These are phyloP conservation scores for Cryptophagus acutangulus DNA, from an alignment of 2,888 invertebrate species.

Conservation along the genomic window DNA sequence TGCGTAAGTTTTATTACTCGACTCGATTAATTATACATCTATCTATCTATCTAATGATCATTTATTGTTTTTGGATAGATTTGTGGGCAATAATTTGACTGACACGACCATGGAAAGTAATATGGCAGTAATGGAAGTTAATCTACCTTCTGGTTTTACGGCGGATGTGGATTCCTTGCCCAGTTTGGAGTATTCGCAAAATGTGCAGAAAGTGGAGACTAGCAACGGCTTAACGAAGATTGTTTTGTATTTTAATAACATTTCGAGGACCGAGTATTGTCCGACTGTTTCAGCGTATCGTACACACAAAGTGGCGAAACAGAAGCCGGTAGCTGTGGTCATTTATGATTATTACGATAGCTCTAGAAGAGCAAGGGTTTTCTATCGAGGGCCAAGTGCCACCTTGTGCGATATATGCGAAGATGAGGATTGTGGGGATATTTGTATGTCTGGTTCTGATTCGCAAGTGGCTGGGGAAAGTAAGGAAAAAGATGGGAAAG, in stretches of 20 bases:
- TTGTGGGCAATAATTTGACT: slow-evolving; percentile 55
- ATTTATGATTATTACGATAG: slow-evolving; percentile 90
- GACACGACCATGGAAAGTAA: slow-evolving; percentile 73
- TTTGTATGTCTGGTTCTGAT: slow-evolving; percentile 46
- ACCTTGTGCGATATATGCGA: slow-evolving; percentile 83
- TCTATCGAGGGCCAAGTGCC: slow-evolving; percentile 67
- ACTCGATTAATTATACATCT: slow-evolving; percentile 3
- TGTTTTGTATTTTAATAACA: slow-evolving; percentile 68
- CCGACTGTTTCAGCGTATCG: slow-evolving; percentile 79
- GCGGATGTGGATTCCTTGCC: slow-evolving; percentile 73
- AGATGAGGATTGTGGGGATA: slow-evolving; percentile 55
- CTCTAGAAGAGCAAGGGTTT: slow-evolving; percentile 78
- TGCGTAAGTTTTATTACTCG: slow-evolving; percentile 51
- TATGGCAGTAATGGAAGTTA: slow-evolving; percentile 86
- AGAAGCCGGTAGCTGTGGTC: slow-evolving; percentile 79
- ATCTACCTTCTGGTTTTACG: slow-evolving; percentile 85
- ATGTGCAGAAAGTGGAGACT: slow-evolving; percentile 64
- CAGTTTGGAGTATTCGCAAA: slow-evolving; percentile 53
- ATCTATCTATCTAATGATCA: slow-evolving; percentile 43
- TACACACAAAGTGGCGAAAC: slow-evolving; percentile 77
- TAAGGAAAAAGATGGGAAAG: slow-evolving; percentile 13
- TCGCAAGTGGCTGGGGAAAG: slow-evolving; percentile 18
- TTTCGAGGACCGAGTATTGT: slow-evolving; percentile 63
- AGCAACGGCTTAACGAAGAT: slow-evolving; percentile 62
- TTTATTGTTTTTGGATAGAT: too few species aligned